Evolutionary conservation across 2,113 vertebrate species (phyloP), one percentile per base, ranked within the genome.

Genomic region (Myxocyprinus asiaticus): DNA sequence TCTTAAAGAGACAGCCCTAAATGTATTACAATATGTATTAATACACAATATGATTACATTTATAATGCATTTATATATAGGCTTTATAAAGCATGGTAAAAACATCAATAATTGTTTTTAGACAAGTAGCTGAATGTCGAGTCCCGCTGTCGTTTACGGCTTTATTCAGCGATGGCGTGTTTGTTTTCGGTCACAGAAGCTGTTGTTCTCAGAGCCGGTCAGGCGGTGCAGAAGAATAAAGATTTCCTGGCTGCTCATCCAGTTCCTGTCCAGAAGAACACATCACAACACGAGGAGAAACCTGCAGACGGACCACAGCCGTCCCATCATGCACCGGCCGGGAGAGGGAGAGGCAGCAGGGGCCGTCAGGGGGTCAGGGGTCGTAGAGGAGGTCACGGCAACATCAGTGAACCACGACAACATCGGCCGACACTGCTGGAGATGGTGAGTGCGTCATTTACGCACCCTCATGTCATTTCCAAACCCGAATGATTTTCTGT

Each of bases 361-460:
- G n/a, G n/a, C n/a, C 56, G 81, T n/a, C n/a, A n/a, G n/a, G n/a
- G n/a, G 9, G 69, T 53, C 0, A 50, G 81, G 43, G 56, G 69
- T 4, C 53, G 73, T 81, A 61, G 84, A 71, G 59, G 81, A 67
- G 12, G 50, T 4, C 73, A 76, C 15, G 10, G 80, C 2, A 33
- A 56, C 4, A n/a, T 10, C 1, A 48, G 51, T 33, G 51, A 6
- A 0, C 64, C 51, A n/a, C n/a, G n/a, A n/a, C n/a, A n/a, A 0
- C 88, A 82, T 9, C 91, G 88, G 22, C 90, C 95, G 0, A 95
- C 96, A 47, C 93, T 99, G 7, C 92, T 99, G 74, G 97, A 97
- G 91, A 99, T 99, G 98, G 98, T 99, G 87, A 91, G 74, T 45
- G 43, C n/a, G n/a, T n/a, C n/a, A n/a, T n/a, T n/a, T n/a, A n/a